Conservation (phyloP, 2,113 vertebrate species). For the Saguinus imperator region DNA sequence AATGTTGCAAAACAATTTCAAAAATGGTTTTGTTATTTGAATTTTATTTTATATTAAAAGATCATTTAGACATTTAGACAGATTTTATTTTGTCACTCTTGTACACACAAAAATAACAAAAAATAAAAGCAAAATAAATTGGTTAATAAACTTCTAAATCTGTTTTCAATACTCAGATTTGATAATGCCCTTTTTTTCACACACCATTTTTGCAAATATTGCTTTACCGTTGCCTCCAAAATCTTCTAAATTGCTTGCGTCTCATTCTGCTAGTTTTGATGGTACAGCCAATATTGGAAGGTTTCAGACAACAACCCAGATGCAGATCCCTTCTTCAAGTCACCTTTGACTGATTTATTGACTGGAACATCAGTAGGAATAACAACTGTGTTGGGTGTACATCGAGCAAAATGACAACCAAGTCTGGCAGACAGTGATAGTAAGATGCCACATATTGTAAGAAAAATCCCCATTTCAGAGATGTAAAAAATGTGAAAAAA, state of each 20-base stretch:
- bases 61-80: slow-evolving; percentile 11
- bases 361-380: not conserved
- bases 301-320: not conserved
- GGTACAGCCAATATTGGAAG: not conserved
- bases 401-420: not conserved
- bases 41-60: slow-evolving; percentile 47
- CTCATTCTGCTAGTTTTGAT: not conserved
- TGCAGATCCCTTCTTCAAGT: not conserved
- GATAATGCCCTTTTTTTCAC: not conserved
- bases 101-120: not conserved
- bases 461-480: not conserved
- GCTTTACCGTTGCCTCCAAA: not conserved
- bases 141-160: not conserved
- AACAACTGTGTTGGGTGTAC: not conserved
- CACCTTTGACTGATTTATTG: not conserved
- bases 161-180: not conserved
- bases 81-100: slow-evolving; percentile 11
- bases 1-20: not conserved
- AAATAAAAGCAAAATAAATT: not conserved
- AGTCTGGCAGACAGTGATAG: not conserved
- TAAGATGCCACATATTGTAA: not conserved
- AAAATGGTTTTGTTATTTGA: not conserved
- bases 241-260: not conserved
- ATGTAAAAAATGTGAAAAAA: not conserved
- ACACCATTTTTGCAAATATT: not conserved